A percentile compares a stretch with the other conserved stretches of the same genome.
Conservation (phyloP, 2,888 invertebrate genomes). For the Laspeyria flexula region DNA sequence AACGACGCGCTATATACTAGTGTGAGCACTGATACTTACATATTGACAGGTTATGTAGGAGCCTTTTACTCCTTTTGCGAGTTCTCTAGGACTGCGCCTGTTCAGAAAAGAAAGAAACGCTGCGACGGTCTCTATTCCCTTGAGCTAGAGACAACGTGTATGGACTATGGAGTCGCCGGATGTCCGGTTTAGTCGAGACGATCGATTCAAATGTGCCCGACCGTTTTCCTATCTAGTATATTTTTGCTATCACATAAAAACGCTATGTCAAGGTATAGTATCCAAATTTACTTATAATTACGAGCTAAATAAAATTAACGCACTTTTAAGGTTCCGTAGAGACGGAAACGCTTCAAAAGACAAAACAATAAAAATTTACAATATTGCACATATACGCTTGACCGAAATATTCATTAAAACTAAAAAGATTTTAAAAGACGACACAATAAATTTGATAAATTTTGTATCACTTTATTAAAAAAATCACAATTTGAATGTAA, state of each 20-base stretch:
- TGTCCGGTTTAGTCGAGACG: slow-evolving; percentile 70
- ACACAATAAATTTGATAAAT: slow-evolving; percentile 77
- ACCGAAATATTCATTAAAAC: slow-evolving; percentile 54
- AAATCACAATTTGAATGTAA: slow-evolving; percentile 76
- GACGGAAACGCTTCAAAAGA: slow-evolving; percentile 35
- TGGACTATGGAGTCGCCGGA: slow-evolving; percentile 82
- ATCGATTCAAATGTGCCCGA: slow-evolving; percentile 59
- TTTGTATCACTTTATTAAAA: slow-evolving; percentile 62
- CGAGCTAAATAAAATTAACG: slow-evolving; percentile 30
- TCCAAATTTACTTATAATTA: slow-evolving; percentile 35
- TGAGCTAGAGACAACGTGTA: slow-evolving; percentile 82
- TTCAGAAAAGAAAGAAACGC: slow-evolving; percentile 85
- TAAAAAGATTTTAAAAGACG: slow-evolving; percentile 65
- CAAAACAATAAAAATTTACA: slow-evolving; percentile 34
- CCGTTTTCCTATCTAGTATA: slow-evolving; percentile 36
- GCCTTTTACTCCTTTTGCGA: slow-evolving; percentile 86
- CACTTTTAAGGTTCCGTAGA: slow-evolving; percentile 33
- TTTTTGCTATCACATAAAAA: slow-evolving; percentile 20
- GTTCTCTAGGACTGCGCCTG: slow-evolving; percentile 85
- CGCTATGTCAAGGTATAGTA: slow-evolving; percentile 12
- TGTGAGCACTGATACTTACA: slow-evolving; percentile 78
- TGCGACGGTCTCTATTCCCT: slow-evolving; percentile 81
- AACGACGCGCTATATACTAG: slow-evolving; percentile 55
- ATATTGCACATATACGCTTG: slow-evolving; percentile 36
- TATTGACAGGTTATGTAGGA: slow-evolving; percentile 86